phyloP scores from a whole-genome alignment of 2,113 vertebrate genomes.

The Bubo bubo region DNA sequence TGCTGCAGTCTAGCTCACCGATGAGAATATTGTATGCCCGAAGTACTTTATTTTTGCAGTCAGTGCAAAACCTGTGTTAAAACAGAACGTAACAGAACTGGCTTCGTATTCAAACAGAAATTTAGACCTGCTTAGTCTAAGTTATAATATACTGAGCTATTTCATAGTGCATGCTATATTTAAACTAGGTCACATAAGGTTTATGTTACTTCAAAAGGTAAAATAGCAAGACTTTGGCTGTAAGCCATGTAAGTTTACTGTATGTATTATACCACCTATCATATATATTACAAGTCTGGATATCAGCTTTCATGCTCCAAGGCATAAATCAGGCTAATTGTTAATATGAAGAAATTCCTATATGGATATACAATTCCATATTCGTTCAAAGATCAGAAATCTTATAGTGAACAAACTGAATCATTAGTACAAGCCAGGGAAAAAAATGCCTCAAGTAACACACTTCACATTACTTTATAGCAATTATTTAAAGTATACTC shows the following conservation, averaged over 20 bases:
- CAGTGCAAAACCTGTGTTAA: slow-evolving; percentile 88
- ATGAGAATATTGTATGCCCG: slow-evolving; percentile 95
- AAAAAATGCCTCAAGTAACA: neutral
- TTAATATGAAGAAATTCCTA: neutral
- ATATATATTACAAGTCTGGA: neutral
- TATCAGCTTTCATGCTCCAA: neutral
- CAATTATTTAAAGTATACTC: neutral
- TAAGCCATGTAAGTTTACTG: neutral
- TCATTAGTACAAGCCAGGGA: neutral
- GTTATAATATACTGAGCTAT: neutral
- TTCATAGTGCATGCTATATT: neutral
- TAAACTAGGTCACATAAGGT: neutral
- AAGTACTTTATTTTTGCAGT: slow-evolving; percentile 96
- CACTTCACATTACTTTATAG: neutral
- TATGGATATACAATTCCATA: neutral
- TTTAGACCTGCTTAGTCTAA: neutral
- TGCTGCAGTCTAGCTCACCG: slow-evolving; percentile 93
- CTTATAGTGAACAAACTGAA: neutral
- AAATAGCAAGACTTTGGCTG: neutral
- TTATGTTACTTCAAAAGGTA: neutral
- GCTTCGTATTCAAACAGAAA: neutral
- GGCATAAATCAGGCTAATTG: neutral
- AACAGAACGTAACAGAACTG: neutral
- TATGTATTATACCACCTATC: neutral
- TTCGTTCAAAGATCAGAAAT: neutral